Conservation (phyloP, 2,113 vertebrate genomes). For the Syrmaticus mikado region DNA sequence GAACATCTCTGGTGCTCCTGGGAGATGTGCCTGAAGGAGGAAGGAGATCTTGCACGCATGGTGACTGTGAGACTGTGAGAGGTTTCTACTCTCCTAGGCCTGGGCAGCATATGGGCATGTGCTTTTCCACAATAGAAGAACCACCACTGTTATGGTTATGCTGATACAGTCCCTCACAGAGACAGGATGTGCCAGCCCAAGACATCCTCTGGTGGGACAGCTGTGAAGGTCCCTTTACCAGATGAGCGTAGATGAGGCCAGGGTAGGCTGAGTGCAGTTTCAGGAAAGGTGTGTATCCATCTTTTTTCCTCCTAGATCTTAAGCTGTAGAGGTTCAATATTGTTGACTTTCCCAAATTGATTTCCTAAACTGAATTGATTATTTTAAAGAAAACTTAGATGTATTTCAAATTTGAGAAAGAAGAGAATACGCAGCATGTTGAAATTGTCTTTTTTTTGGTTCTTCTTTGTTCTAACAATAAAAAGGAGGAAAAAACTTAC, state of each 20-base stretch:
- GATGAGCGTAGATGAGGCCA: background rate
- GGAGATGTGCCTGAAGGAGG: background rate
- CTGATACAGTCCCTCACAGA: fast-evolving
- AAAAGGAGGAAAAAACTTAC: background rate
- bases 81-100: background rate
- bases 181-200: fast-evolving
- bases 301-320: background rate
- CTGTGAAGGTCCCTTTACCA: background rate
- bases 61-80: background rate
- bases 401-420: background rate
- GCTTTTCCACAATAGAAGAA: background rate
- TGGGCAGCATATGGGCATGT: fast-evolving
- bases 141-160: background rate
- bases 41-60: background rate
- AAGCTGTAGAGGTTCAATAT: background rate
- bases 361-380: background rate
- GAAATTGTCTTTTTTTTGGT: background rate
- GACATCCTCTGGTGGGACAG: fast-evolving
- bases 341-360: background rate
- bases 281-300: background rate
- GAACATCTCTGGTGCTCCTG: background rate
- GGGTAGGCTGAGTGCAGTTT: background rate
- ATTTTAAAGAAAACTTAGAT: background rate
- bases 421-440: background rate
- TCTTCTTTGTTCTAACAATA: background rate